phyloP scores from a whole-genome alignment of 2,797 vertebrate species.

The Oryzias sinensis region DNA sequence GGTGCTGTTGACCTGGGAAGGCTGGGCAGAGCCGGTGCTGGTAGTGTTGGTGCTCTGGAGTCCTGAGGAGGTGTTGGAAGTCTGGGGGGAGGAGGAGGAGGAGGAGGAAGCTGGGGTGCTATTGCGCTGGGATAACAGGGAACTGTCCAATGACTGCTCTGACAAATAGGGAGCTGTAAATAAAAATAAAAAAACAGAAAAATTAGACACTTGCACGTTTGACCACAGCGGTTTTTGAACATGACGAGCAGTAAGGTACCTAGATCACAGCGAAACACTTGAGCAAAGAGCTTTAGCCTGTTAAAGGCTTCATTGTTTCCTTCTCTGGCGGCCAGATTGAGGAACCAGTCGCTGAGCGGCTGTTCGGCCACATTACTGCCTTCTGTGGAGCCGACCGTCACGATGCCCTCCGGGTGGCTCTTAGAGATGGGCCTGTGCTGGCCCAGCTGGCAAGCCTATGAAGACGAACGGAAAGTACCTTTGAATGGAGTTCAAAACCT shows the following conservation, averaged over 20 bases:
- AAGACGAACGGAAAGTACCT: slow-evolving; percentile 25
- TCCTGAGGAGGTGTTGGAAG: slow-evolving; percentile 71
- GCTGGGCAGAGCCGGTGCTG: slow-evolving; percentile 78
- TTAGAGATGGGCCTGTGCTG: slow-evolving; percentile 97
- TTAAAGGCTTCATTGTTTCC: slow-evolving; percentile 90
- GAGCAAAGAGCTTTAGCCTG: slow-evolving; percentile 95
- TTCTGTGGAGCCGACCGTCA: slow-evolving; percentile 88
- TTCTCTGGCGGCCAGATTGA: slow-evolving; percentile 85
- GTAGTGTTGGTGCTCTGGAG: slow-evolving; percentile 76
- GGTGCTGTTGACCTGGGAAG: slow-evolving; percentile 80
- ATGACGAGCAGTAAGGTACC: slow-evolving; percentile 73
- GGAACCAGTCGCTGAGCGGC: slow-evolving; percentile 95
- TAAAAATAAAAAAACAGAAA: slow-evolving; percentile 2
- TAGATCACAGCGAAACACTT: slow-evolving; percentile 96
- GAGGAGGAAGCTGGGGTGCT: slow-evolving; percentile 73
- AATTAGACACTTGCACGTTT: not conserved
- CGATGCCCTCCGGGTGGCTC: slow-evolving; percentile 89
- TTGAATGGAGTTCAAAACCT: not conserved
- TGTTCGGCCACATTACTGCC: slow-evolving; percentile 89
- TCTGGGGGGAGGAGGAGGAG: slow-evolving; percentile 64
- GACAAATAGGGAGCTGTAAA: slow-evolving; percentile 93
- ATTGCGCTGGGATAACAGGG: slow-evolving; percentile 90
- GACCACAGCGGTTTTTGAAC: slow-evolving; percentile 9
- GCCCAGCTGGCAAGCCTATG: slow-evolving; percentile 93
- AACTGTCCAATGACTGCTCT: slow-evolving; percentile 91